These are phyloP conservation scores for Athene noctua DNA, from an alignment of 2,113 vertebrate species.

Conservation along the genomic window DNA sequence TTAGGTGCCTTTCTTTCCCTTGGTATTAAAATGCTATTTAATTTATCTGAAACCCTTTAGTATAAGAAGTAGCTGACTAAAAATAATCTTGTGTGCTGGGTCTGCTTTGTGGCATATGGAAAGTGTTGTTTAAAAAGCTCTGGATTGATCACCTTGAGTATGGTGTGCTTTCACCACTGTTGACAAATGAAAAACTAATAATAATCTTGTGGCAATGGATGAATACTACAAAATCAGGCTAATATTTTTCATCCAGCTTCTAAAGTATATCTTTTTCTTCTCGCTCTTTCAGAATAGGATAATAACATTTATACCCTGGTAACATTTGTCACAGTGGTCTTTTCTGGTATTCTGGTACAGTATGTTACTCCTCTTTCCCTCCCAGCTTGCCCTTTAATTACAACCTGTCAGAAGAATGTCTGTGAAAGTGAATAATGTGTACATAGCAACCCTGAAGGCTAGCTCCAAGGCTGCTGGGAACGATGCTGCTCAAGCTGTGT, in stretches of 20 bases:
- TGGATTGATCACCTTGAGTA: not conserved
- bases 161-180: not conserved
- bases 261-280: not conserved
- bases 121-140: not conserved
- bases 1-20: not conserved
- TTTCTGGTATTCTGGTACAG: not conserved
- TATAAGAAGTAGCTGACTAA: not conserved
- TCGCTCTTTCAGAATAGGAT: not conserved
- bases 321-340: not conserved
- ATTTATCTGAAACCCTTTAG: not conserved
- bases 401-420: constrained; percentile 26
- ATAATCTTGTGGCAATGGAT: not conserved
- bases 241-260: not conserved
- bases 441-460: not conserved
- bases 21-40: not conserved
- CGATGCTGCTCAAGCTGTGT: not conserved
- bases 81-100: not conserved
- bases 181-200: not conserved
- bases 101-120: not conserved
- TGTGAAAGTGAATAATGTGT: constrained; percentile 35
- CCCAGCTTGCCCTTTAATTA: constrained; percentile 44
- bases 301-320: not conserved
- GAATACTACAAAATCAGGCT: not conserved
- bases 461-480: not conserved
- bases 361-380: constrained; percentile 21